Conservation (phyloP, 1,140 invertebrate genomes). For the Phenacoccus solenopsis region DNA sequence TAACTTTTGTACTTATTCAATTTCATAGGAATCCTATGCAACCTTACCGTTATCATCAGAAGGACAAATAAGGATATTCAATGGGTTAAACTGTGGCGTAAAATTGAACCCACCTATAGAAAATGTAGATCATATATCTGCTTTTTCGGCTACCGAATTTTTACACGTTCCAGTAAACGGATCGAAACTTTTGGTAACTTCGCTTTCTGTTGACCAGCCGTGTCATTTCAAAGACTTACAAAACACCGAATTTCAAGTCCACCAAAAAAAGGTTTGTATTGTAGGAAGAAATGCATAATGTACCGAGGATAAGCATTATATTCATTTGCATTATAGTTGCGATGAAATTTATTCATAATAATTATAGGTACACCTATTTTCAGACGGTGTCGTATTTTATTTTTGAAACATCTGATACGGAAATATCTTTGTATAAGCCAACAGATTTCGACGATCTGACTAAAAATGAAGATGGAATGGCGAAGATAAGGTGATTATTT, state of each 20-base stretch:
- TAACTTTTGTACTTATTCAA: too few relatives aligned
- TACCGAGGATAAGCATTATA: too few relatives aligned
- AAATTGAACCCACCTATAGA: background rate
- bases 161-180: background rate
- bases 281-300: too few relatives aligned
- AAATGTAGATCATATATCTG: background rate
- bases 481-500: conserved; percentile 1
- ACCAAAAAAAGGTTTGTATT: background rate
- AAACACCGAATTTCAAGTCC: background rate
- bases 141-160: background rate
- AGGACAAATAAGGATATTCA: background rate
- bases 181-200: background rate
- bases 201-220: background rate
- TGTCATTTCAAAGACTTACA: background rate
- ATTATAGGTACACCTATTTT: too few relatives aligned
- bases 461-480: background rate
- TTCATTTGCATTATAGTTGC: too few relatives aligned
- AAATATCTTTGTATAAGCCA: background rate
- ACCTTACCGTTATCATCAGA: background rate
- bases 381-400: background rate
- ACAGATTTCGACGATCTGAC: background rate
- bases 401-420: background rate
- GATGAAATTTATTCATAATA: too few relatives aligned
- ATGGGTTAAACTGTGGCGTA: background rate
- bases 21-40: background rate